These are phyloP conservation scores for Rhinoptilus africanus DNA, from an alignment of 2,113 vertebrate genomes.

Conservation along the genomic window DNA sequence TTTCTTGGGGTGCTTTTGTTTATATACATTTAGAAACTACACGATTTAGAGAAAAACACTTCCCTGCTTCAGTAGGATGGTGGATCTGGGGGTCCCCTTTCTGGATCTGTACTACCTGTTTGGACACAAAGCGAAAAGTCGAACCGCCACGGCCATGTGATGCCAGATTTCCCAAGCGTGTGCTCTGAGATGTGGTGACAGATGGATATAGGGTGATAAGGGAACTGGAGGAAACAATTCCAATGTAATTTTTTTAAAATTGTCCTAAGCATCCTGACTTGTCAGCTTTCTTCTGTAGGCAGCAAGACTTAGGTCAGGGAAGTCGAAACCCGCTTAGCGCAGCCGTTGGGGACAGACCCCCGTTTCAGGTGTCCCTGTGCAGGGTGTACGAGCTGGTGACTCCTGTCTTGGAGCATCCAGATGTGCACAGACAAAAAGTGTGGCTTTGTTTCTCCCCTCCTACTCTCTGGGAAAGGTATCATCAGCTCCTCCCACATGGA, in stretches of 20 bases:
- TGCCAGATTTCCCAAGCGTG: neutral
- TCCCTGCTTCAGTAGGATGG: neutral
- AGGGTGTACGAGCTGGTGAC: neutral
- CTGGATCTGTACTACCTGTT: neutral
- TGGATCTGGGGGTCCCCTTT: too few species aligned
- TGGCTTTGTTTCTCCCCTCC: neutral
- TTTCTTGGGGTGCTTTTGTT: neutral
- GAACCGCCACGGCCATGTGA: accelerated
- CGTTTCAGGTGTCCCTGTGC: neutral
- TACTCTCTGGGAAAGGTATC: neutral
- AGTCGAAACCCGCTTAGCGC: accelerated
- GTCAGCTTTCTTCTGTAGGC: neutral
- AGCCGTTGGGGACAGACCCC: neutral
- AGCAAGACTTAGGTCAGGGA: neutral
- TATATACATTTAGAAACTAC: neutral
- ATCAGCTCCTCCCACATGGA: neutral
- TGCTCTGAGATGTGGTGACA: neutral
- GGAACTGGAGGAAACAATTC: neutral
- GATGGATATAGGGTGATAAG: neutral
- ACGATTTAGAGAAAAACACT: neutral
- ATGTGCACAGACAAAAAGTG: neutral
- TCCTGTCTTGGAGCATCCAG: neutral
- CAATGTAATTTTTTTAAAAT: neutral
- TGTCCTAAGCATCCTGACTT: neutral
- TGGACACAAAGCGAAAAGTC: neutral